Base-by-base conservation (phyloP, 2,888 invertebrate species). In the Anorthoa munda region DNA sequence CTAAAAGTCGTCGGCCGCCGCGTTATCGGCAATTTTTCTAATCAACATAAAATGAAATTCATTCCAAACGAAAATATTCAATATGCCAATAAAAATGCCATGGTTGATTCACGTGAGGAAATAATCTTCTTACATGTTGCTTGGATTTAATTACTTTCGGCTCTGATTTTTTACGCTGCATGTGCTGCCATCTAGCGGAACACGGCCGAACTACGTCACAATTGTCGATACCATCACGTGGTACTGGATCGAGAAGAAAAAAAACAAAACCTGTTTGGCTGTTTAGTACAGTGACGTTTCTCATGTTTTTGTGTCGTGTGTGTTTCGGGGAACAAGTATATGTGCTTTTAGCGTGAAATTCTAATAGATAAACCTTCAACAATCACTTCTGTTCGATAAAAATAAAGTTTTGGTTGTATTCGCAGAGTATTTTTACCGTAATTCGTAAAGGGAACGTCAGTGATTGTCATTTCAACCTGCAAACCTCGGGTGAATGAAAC, bases 211-310 rank as follows among this genome's bases (percentile, higher is more conserved):
- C 92, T 89, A 78, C 79, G 67, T 87, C 15, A 68, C 60, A 56
- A 77, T 77, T 87, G 90, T 92, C 92, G 87, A 94, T 94, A 55
- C 26, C 46, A 76, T 89, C 94, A 94, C 93, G 93, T 93, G 93
- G 93, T 91, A 77, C 81, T 77, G 77, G 76, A 81, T 82, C 85
- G 87, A 86, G 86, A 90, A 85, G 88, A 89, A 89, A 91, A 93
- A 94, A 93, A 92, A 90, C 88, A 89, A 92, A 95, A 95, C 95
- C 95, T 93, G 94, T 85, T 81, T 71, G 60, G n/a, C 94, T 93
- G 94, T 94, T 94, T 93, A 91, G 91, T 92, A 81, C 87, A 90
- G 89, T 96, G 95, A 95, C 95, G 95, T 94, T 90, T 91, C 72
- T 85, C 83, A 88, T 95, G 94, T 94, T 95, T 95, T 94, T 95